phyloP scores from a whole-genome alignment of 1,140 invertebrate species.

The Zaprionus capensis region DNA sequence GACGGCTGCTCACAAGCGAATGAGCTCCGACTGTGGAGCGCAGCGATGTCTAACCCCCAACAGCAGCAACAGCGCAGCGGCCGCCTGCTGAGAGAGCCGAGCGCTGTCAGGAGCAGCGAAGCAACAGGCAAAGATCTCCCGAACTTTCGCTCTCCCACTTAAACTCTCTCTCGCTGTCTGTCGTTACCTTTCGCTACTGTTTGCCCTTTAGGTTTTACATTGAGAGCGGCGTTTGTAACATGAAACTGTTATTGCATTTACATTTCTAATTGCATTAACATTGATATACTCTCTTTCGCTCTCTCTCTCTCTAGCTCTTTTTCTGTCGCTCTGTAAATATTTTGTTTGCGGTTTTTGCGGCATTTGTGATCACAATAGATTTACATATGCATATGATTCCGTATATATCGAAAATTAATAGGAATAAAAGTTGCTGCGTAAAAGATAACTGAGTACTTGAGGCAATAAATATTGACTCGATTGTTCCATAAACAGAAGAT shows the following conservation, averaged over 20 bases:
- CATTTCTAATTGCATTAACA: slow-evolving; percentile 14
- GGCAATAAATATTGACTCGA: slow-evolving; percentile 26
- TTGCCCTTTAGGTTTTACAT: slow-evolving; percentile 4
- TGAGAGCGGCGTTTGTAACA: neutral
- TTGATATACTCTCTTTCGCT: neutral
- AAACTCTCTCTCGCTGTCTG: neutral
- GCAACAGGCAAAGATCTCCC: slow-evolving; percentile 21
- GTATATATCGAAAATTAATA: slow-evolving; percentile 15
- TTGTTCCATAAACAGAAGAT: slow-evolving; percentile 27
- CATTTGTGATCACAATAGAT: slow-evolving; percentile 1
- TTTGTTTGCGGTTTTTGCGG: neutral
- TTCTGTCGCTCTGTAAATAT: neutral
- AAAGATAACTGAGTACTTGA: slow-evolving; percentile 37
- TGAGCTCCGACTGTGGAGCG: slow-evolving; percentile 48
- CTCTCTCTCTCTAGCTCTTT: neutral
- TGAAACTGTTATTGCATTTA: neutral
- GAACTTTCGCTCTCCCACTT: slow-evolving; percentile 20
- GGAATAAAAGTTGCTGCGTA: slow-evolving; percentile 41
- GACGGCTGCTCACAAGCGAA: slow-evolving; percentile 80
- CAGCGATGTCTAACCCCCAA: slow-evolving; percentile 37
- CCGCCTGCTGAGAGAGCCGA: neutral
- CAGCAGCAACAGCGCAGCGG: slow-evolving; percentile 7
- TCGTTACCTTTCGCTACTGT: neutral
- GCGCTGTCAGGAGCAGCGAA: slow-evolving; percentile 13
- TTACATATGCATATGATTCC: neutral